Percentiles rank a stretch among this genome's conserved stretches.
Conservation (phyloP, 1,140 invertebrate genomes). For the Mizuhopecten yessoensis region DNA sequence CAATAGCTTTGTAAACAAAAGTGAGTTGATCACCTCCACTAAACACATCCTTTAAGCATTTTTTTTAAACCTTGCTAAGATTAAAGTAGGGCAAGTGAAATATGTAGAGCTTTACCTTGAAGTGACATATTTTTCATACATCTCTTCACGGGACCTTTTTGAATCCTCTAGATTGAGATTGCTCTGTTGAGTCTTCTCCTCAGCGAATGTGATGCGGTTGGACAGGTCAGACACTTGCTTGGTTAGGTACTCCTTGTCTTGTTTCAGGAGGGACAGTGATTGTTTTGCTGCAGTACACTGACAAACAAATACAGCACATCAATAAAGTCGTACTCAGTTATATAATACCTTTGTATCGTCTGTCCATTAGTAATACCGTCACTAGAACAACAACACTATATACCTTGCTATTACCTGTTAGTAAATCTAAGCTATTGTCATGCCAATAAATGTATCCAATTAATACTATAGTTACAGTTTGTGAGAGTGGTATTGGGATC, state of each 20-base stretch:
- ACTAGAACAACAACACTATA: no score
- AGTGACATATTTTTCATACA: slow-evolving; percentile 84
- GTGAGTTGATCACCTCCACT: no score
- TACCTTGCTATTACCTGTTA: no score
- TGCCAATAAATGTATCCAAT: no score
- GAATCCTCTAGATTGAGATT: slow-evolving; percentile 79
- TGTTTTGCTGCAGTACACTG: slow-evolving; percentile 79
- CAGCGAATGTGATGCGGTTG: slow-evolving; percentile 75
- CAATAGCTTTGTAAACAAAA: no score
- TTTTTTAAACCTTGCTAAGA: not conserved
- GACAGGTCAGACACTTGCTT: slow-evolving; percentile 80
- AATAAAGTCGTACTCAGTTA: not conserved
- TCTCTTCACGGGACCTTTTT: slow-evolving; percentile 82
- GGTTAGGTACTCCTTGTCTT: slow-evolving; percentile 83
- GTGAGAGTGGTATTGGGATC: no score
- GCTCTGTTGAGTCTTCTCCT: slow-evolving; percentile 79
- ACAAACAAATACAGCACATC: slow-evolving; percentile 47
- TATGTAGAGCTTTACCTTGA: slow-evolving; percentile 78
- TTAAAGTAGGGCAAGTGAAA: not conserved
- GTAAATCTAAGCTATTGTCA: no score
- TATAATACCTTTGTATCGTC: no score
- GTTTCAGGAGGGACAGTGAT: slow-evolving; percentile 79
- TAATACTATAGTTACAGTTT: no score
- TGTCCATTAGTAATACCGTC: no score
- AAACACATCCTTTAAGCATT: no score